phyloP scores from a whole-genome alignment of 2,113 vertebrate species.

The Pangasianodon hypophthalmus region DNA sequence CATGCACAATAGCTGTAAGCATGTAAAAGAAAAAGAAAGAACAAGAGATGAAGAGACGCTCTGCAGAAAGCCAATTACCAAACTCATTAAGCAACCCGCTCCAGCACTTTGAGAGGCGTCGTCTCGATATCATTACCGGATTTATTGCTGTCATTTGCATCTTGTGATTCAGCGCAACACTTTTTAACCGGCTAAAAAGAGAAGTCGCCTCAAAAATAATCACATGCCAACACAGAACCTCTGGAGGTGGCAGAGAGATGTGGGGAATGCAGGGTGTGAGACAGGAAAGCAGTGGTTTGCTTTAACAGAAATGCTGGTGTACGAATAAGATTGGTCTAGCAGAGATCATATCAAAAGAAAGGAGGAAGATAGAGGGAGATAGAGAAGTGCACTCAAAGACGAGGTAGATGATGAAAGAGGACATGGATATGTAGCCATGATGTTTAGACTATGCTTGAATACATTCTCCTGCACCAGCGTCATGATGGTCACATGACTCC shows the following conservation, averaged over 20 bases:
- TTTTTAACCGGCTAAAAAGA: constrained; percentile 43
- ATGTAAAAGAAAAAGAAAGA: background rate
- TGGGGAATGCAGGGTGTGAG: background rate
- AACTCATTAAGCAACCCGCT: constrained; percentile 76
- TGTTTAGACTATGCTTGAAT: constrained; percentile 72
- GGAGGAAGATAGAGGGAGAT: constrained; percentile 5
- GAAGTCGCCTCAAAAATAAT: constrained; percentile 50
- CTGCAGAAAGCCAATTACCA: constrained; percentile 74
- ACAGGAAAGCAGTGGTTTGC: background rate
- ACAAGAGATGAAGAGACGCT: constrained; percentile 38
- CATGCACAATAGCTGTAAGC: background rate
- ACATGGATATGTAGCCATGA: constrained; percentile 52
- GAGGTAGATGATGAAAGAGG: constrained; percentile 41
- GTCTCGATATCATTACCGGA: constrained; percentile 59
- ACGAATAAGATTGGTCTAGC: background rate
- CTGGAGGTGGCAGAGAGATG: constrained; percentile 12
- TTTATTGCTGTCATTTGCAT: constrained; percentile 53
- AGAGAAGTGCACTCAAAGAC: constrained; percentile 28
- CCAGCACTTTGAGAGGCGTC: constrained; percentile 66
- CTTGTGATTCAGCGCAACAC: constrained; percentile 47
- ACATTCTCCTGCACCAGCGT: constrained; percentile 66
- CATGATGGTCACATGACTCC: background rate
- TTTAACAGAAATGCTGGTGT: background rate
- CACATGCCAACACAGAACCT: constrained; percentile 40
- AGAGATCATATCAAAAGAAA: background rate